These are phyloP conservation scores for Paradoxurus hermaphroditus DNA, from an alignment of 2,113 vertebrate genomes.

Conservation along the genomic window DNA sequence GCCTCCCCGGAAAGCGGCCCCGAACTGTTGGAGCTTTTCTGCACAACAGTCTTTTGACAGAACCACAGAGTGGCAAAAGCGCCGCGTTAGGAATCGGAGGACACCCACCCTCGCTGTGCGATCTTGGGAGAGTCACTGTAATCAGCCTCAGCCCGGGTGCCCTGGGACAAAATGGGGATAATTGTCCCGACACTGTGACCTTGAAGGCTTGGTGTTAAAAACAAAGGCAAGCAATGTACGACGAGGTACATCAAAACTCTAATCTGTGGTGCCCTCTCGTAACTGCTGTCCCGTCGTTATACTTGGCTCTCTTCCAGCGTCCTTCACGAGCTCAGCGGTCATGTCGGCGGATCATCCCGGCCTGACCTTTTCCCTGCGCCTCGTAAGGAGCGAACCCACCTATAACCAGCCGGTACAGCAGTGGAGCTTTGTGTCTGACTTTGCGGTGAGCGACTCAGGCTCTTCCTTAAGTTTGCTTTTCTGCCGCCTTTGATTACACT, in stretches of 20 bases:
- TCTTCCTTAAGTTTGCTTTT: background rate
- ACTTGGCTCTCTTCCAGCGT: constrained; percentile 75
- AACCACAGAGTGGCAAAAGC: background rate
- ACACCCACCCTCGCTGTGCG: background rate
- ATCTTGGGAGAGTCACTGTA: background rate
- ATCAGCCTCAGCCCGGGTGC: background rate
- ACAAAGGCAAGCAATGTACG: background rate
- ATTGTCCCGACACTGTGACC: background rate
- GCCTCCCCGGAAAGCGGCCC: background rate
- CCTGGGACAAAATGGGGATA: background rate
- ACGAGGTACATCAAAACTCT: background rate
- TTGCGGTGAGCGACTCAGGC: constrained; percentile 86
- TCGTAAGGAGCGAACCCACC: constrained; percentile 89
- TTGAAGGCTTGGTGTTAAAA: background rate
- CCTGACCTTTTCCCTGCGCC: constrained; percentile 92
- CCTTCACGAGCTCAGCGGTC: constrained; percentile 86
- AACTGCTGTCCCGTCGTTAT: background rate
- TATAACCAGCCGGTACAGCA: constrained; percentile 93
- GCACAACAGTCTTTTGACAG: background rate
- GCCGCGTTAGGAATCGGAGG: background rate
- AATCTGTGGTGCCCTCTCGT: background rate
- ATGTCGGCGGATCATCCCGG: constrained; percentile 89
- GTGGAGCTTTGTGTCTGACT: constrained; percentile 95
- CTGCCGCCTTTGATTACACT: rapidly evolving
- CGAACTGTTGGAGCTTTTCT: background rate